Evolutionary conservation across 2,888 invertebrate genomes (phyloP).

Genomic region (Lithophane ornitopus): DNA sequence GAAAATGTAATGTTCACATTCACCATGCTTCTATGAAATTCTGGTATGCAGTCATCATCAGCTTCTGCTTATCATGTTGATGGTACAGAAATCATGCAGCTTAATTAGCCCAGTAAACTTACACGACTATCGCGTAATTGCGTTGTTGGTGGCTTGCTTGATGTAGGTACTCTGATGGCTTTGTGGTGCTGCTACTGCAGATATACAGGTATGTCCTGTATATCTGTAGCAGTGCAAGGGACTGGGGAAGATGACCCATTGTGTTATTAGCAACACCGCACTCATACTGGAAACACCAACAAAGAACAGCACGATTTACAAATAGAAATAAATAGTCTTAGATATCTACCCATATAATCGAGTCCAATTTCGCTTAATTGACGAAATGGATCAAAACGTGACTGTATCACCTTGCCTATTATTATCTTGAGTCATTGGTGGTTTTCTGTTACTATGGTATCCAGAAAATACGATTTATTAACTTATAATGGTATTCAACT

Average conservation of each 20-base stretch:
- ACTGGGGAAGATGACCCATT: not conserved
- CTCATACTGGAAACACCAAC: not conserved
- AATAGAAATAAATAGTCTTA: not conserved
- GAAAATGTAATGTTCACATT: not conserved
- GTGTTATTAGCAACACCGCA: not conserved
- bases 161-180: not conserved
- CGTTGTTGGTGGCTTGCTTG: not conserved
- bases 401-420: constrained; percentile 22
- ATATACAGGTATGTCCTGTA: not conserved
- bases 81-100: no score
- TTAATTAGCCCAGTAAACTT: no score
- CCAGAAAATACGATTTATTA: not conserved
- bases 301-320: not conserved
- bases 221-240: no score
- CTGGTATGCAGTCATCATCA: not conserved
- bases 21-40: not conserved
- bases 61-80: not conserved
- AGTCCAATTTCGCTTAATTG: constrained; percentile 38
- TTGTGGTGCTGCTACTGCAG: not conserved
- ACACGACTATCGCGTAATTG: not conserved
- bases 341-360: constrained; percentile 9
- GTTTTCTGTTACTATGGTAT: constrained; percentile 7
- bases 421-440: not conserved
- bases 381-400: constrained; percentile 32
- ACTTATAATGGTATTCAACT: not conserved